Evolutionary conservation across 1,140 invertebrate species (phyloP).

Genomic region (Akabosia matsudoensis): DNA sequence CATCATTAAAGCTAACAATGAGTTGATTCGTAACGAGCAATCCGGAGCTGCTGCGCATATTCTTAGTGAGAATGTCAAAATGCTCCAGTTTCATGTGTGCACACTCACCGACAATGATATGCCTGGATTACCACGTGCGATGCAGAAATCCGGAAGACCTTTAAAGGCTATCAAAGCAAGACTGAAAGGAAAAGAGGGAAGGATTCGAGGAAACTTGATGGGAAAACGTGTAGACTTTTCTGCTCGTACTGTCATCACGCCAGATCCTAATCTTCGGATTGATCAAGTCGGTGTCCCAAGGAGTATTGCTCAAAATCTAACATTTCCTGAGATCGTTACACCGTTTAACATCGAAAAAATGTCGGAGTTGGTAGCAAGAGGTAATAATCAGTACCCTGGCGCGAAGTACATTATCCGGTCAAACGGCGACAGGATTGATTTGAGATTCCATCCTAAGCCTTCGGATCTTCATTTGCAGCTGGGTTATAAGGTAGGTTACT

Average conservation of each 20-base stretch:
- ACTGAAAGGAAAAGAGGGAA: conserved; percentile 91
- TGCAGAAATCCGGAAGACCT: conserved; percentile 98
- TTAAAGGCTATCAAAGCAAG: conserved; percentile 94
- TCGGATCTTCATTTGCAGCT: conserved; percentile 98
- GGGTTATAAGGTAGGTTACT: conserved; percentile 73
- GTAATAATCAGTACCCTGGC: conserved; percentile 97
- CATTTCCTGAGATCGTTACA: conserved; percentile 98
- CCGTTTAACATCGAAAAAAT: conserved; percentile 98
- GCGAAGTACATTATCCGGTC: conserved; percentile 99
- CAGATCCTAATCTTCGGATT: conserved; percentile 97
- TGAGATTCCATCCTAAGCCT: conserved; percentile 96
- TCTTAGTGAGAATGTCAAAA: conserved; percentile 92
- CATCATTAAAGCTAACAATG: conserved; percentile 98
- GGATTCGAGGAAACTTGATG: conserved; percentile 98
- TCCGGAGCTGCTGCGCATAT: conserved; percentile 95
- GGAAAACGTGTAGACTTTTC: conserved; percentile 99
- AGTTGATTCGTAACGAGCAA: conserved; percentile 90
- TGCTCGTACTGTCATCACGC: conserved; percentile 97
- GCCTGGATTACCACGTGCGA: conserved; percentile 93
- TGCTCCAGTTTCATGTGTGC: conserved; percentile 98
- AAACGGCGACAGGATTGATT: conserved; percentile 97
- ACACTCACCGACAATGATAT: conserved; percentile 98
- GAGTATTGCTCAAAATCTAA: conserved; percentile 97
- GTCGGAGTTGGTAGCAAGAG: conserved; percentile 90
- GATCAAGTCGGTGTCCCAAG: conserved; percentile 98